Conservation (phyloP, 1,140 invertebrate genomes). For the Diorhabda elongata region DNA sequence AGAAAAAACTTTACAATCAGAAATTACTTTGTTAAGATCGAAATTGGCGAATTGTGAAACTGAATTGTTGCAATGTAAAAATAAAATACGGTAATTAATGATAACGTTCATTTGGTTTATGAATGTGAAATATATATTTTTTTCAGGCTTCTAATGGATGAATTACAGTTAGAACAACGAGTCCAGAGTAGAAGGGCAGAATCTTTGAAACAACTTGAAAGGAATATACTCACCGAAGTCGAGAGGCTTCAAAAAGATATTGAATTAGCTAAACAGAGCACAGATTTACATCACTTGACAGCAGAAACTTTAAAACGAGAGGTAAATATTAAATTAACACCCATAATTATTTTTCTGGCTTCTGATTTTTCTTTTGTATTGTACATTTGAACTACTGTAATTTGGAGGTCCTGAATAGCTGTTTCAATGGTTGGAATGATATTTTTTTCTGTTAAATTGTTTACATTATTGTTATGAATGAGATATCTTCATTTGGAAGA, state of each 20-base stretch:
- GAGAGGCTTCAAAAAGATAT: slow-evolving; percentile 76
- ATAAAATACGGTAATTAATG: slow-evolving; percentile 69
- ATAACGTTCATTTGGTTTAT: background rate
- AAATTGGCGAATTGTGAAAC: slow-evolving; percentile 85
- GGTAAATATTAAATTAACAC: slow-evolving; percentile 44
- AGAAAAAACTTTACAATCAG: slow-evolving; percentile 79
- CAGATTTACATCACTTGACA: slow-evolving; percentile 74
- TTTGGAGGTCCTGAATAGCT: too few species aligned
- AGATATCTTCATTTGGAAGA: too few species aligned
- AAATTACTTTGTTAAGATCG: slow-evolving; percentile 75
- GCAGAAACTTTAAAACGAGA: slow-evolving; percentile 77
- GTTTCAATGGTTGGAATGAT: too few species aligned
- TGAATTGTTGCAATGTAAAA: slow-evolving; percentile 82
- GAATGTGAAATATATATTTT: background rate
- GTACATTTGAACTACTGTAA: too few species aligned
- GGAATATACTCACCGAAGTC: slow-evolving; percentile 71
- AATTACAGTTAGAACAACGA: slow-evolving; percentile 57
- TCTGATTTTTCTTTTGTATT: too few species aligned
- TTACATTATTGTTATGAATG: too few species aligned
- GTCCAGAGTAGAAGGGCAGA: slow-evolving; percentile 46
- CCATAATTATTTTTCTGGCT: too few species aligned
- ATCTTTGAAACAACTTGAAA: slow-evolving; percentile 64
- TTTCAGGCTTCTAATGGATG: slow-evolving; percentile 58
- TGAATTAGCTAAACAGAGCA: slow-evolving; percentile 74
- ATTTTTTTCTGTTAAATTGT: too few species aligned